phyloP scores from a whole-genome alignment of 2,797 vertebrate species.

The Hydrocynus forskahlii region DNA sequence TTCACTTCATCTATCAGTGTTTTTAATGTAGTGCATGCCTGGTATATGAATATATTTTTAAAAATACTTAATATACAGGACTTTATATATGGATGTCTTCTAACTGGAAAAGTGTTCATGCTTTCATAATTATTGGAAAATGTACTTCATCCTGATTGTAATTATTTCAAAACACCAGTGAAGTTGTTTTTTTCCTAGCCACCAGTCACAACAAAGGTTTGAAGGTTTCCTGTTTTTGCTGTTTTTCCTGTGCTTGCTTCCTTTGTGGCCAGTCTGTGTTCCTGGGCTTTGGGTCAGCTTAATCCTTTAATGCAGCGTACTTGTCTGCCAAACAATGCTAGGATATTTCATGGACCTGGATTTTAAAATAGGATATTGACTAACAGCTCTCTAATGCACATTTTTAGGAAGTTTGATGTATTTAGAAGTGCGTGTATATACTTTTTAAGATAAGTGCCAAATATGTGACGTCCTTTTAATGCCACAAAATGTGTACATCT shows the following conservation, averaged over 20 bases:
- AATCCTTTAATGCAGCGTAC: slow-evolving; percentile 18
- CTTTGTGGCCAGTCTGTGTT: not conserved
- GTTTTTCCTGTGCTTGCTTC: not conserved
- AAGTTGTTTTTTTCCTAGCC: not conserved
- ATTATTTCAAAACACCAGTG: not conserved
- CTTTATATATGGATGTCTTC: too few species aligned
- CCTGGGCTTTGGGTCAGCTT: not conserved
- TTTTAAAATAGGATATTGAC: not conserved
- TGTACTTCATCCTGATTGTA: not conserved
- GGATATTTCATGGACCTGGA: not conserved
- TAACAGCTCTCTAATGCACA: not conserved
- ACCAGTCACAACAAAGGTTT: not conserved
- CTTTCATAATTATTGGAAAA: too few species aligned
- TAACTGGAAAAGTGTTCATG: too few species aligned
- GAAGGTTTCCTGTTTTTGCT: not conserved
- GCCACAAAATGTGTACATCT: not conserved
- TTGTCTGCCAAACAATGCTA: not conserved
- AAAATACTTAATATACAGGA: too few species aligned
- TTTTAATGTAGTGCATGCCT: too few species aligned
- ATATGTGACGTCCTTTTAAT: not conserved
- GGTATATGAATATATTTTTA: too few species aligned
- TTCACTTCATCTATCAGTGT: too few species aligned
- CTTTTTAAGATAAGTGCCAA: not conserved
- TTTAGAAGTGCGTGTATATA: not conserved
- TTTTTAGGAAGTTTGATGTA: not conserved